phyloP scores from a whole-genome alignment of 1,140 invertebrate genomes.

The Heliconius nattereri region DNA sequence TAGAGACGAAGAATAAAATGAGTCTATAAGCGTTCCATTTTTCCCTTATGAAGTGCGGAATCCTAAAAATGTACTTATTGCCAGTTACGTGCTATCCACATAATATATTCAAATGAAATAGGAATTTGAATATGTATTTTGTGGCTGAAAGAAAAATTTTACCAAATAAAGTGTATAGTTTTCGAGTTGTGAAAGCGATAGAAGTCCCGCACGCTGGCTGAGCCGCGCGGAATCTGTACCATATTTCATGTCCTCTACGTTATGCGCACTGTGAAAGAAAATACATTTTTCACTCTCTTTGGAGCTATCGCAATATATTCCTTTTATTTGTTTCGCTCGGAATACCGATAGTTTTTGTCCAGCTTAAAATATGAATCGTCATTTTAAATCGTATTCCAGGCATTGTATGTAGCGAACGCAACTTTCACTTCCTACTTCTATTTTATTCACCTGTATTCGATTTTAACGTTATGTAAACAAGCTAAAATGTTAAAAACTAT shows the following conservation, averaged over 20 bases:
- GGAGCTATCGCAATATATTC: slow-evolving; percentile 63
- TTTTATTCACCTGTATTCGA: background rate
- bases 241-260: slow-evolving; percentile 77
- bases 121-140: background rate
- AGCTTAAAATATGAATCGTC: slow-evolving; percentile 30
- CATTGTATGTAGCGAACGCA: background rate
- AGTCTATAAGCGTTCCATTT: background rate
- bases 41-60: background rate
- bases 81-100: background rate
- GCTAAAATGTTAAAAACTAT: background rate
- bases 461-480: slow-evolving; percentile 7
- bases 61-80: background rate
- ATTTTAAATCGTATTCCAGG: slow-evolving; percentile 14
- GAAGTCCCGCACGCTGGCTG: slow-evolving; percentile 66
- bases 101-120: background rate
- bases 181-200: slow-evolving; percentile 70
- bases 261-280: slow-evolving; percentile 79
- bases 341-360: slow-evolving; percentile 30
- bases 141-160: slow-evolving; percentile 6
- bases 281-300: slow-evolving; percentile 79
- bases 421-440: background rate
- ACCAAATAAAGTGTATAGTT: slow-evolving; percentile 31
- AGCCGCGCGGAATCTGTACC: slow-evolving; percentile 73
- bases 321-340: slow-evolving; percentile 59
- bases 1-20: no score